Evolutionary conservation across 2,113 vertebrate species (phyloP).

Genomic region (Sorex fumeus): DNA sequence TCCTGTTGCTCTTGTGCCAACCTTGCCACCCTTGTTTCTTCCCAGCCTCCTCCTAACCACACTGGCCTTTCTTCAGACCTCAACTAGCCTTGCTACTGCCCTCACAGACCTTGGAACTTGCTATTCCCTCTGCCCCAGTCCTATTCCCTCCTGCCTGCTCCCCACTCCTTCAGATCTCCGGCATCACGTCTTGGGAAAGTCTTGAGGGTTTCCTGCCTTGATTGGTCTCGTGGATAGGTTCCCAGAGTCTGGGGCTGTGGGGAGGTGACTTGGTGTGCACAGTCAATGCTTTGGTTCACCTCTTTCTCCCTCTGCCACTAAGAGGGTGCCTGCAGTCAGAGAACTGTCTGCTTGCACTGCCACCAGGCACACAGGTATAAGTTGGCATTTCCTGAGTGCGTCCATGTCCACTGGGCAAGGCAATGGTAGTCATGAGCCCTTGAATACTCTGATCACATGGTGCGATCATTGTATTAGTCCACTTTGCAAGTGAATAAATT

Average conservation of each 20-base stretch:
- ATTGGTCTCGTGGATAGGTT: neutral
- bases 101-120: neutral
- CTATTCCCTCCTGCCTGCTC: neutral
- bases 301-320: neutral
- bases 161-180: neutral
- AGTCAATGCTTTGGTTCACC: neutral
- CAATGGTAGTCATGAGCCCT: too few species aligned
- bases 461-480: neutral
- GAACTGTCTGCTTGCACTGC: neutral
- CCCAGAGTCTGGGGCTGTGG: too few species aligned
- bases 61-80: neutral
- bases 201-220: neutral
- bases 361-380: neutral
- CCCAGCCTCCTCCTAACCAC: neutral
- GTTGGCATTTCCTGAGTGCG: too few species aligned
- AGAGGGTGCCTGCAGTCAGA: neutral
- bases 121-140: neutral
- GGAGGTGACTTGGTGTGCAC: neutral
- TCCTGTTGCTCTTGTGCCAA: neutral
- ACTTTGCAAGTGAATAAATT: conserved; percentile 16
- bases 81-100: accelerated
- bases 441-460: neutral
- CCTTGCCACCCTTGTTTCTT: neutral
- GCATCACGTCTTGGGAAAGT: neutral
- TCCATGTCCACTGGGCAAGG: neutral